Percentiles rank a stretch among this genome's conserved stretches.
Conservation (phyloP, 2,888 invertebrate species). For the Leptinotarsa haldemani region DNA sequence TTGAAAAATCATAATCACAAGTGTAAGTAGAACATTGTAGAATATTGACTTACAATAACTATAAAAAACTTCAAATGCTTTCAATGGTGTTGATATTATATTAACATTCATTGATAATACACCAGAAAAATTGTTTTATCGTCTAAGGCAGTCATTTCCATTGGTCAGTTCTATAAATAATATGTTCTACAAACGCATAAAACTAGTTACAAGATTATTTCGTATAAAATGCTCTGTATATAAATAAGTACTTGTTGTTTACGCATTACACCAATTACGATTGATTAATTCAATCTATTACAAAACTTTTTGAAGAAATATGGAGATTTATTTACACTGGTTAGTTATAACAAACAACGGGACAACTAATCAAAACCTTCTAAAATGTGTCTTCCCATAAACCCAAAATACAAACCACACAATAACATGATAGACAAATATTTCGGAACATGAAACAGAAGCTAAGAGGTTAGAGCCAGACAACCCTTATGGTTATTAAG, state of each 20-base stretch:
- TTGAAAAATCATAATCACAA: background rate
- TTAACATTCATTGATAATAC: constrained; percentile 10
- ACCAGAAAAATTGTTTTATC: background rate
- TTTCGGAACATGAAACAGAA: constrained; percentile 8
- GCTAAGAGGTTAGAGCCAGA: background rate
- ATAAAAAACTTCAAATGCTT: background rate
- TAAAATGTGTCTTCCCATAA: too few relatives aligned
- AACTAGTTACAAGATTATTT: background rate
- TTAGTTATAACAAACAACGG: background rate
- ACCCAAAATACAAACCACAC: too few relatives aligned
- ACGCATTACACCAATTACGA: background rate
- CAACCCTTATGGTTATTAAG: background rate
- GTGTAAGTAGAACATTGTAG: background rate
- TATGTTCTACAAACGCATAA: background rate
- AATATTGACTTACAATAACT: background rate
- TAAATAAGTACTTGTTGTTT: background rate
- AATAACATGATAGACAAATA: background rate
- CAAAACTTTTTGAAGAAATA: too few relatives aligned
- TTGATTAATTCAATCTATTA: too few relatives aligned
- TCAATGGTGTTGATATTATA: constrained; percentile 9
- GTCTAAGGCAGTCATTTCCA: background rate
- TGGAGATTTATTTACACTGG: background rate
- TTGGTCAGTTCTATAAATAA: background rate
- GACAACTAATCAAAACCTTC: background rate
- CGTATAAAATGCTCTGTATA: background rate